A percentile compares a stretch with the other conserved stretches of the same genome.
Evolutionary conservation across 64 coral and sea anemone genomes (phyloP).

Genomic region (Orbicella faveolata): DNA sequence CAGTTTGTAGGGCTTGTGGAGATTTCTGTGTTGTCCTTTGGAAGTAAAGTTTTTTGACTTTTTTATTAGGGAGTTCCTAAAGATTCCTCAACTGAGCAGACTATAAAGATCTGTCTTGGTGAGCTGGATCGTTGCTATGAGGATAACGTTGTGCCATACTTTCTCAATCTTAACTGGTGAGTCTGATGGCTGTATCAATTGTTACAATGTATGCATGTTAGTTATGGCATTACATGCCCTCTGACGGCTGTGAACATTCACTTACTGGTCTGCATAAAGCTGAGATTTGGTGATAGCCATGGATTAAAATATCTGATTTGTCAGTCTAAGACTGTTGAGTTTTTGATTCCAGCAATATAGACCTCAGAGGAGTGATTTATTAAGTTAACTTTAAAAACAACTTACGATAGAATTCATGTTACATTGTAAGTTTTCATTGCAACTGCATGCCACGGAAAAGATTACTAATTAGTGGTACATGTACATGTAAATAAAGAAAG

Average conservation of each 20-base stretch:
- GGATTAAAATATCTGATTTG: too few species aligned
- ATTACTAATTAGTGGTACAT: too few species aligned
- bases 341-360: too few species aligned
- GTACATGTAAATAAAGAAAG: too few species aligned
- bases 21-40: too few species aligned
- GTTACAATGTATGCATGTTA: neutral
- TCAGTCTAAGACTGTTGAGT: neutral
- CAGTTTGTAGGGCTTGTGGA: too few species aligned
- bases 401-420: neutral
- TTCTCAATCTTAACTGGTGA: slow-evolving; percentile 97
- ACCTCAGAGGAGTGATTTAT: neutral
- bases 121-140: slow-evolving; percentile 91
- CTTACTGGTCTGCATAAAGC: too few species aligned
- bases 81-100: slow-evolving; percentile 94
- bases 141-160: slow-evolving; percentile 94
- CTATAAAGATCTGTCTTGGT: slow-evolving; percentile 90
- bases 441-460: too few species aligned
- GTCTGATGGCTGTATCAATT: neutral
- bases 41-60: neutral
- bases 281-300: too few species aligned
- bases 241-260: too few species aligned
- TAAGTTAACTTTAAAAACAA: neutral
- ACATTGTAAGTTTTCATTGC: too few species aligned
- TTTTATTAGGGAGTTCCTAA: slow-evolving; percentile 84
- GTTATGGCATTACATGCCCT: too few species aligned